Evolutionary conservation across 2,113 vertebrate species (phyloP).

Genomic region (Leiothrix lutea): DNA sequence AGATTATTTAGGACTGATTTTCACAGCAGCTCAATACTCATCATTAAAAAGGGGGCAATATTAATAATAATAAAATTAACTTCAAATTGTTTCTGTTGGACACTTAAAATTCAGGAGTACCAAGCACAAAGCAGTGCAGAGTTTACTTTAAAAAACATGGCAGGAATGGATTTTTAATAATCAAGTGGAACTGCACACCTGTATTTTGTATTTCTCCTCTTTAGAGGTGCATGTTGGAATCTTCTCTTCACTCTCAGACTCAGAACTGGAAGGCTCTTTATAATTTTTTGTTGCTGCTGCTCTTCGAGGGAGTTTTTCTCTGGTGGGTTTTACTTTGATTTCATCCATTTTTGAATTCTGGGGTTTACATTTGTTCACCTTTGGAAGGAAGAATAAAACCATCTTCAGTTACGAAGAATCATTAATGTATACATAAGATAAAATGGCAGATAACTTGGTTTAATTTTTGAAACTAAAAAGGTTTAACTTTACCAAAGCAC

Average conservation of each 20-base stretch:
- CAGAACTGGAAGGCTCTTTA: slow-evolving; percentile 81
- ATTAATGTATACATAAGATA: neutral
- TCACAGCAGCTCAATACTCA: neutral
- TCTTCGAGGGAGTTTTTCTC: slow-evolving; percentile 75
- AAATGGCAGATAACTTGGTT: neutral
- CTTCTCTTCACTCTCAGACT: slow-evolving; percentile 60
- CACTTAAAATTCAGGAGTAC: neutral
- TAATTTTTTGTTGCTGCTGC: slow-evolving; percentile 79
- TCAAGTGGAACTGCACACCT: slow-evolving; percentile 23
- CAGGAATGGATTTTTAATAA: neutral
- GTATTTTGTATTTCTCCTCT: slow-evolving; percentile 15
- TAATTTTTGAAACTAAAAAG: neutral
- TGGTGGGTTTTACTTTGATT: neutral
- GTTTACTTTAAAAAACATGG: neutral
- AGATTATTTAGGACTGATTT: neutral
- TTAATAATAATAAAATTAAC: neutral
- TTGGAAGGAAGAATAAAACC: slow-evolving; percentile 36
- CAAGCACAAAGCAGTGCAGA: neutral
- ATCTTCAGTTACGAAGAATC: neutral
- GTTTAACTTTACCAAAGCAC: neutral
- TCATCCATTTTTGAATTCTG: neutral
- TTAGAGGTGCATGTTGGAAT: neutral
- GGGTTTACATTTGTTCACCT: slow-evolving; percentile 21
- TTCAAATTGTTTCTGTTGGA: neutral
- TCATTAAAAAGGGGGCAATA: neutral